A percentile compares a stretch with the other conserved stretches of the same genome.
phyloP scores from a whole-genome alignment of 2,113 vertebrate species.

The Grallaria varia region DNA sequence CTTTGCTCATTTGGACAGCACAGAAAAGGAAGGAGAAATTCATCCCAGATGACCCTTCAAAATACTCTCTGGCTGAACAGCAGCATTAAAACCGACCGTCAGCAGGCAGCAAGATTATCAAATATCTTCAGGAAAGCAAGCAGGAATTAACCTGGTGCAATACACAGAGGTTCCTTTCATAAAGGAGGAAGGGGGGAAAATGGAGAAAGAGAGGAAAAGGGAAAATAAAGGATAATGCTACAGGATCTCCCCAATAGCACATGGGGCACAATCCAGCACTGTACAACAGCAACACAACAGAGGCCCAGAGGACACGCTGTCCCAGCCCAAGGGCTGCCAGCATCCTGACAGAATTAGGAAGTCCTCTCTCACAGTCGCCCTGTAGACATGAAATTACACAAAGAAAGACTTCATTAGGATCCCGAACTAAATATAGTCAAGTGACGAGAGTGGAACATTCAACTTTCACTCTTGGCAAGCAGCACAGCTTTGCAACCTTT shows the following conservation, averaged over 20 bases:
- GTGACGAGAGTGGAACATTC: conserved; percentile 54
- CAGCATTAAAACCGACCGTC: neutral
- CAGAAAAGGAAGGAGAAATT: neutral
- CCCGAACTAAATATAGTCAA: conserved; percentile 64
- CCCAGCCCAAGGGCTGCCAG: conserved; percentile 8
- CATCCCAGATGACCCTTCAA: neutral
- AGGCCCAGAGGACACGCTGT: neutral
- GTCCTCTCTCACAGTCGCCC: conserved; percentile 47
- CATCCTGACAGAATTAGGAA: conserved; percentile 68
- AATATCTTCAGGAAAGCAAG: neutral
- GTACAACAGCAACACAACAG: neutral
- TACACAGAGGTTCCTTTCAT: conserved; percentile 27
- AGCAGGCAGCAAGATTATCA: neutral
- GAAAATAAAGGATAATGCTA: neutral
- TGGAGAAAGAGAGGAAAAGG: neutral
- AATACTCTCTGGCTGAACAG: neutral
- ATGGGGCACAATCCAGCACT: neutral
- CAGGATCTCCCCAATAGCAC: neutral
- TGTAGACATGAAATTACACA: conserved; percentile 61
- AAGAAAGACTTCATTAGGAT: conserved; percentile 68
- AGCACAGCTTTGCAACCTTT: conserved; percentile 27
- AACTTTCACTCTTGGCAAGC: conserved; percentile 63
- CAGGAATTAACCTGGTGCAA: neutral
- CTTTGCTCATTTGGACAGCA: neutral
- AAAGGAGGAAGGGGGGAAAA: neutral